Percentiles rank a stretch among this genome's conserved stretches.
Conservation (phyloP, 2,888 invertebrate species). For the Cheiracanthium punctorium region DNA sequence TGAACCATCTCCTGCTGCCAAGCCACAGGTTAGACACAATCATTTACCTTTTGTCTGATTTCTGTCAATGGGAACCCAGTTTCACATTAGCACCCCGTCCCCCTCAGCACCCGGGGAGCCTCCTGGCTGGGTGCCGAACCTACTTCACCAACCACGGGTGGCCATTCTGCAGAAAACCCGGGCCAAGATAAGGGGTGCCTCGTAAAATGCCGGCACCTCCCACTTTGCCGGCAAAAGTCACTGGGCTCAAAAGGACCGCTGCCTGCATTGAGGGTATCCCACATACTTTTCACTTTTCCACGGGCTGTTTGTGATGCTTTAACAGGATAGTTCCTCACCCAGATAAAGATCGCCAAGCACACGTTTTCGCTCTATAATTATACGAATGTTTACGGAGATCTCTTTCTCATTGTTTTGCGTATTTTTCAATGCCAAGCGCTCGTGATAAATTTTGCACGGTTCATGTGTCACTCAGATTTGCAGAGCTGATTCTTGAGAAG, state of each 20-base stretch:
- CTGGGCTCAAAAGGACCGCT: neutral
- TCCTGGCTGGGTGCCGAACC: neutral
- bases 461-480: neutral
- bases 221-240: conserved; percentile 5
- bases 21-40: neutral
- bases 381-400: neutral
- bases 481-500: no score
- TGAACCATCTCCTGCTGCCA: neutral
- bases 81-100: conserved; percentile 13
- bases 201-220: conserved; percentile 8
- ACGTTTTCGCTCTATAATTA: neutral
- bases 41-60: conserved; percentile 5
- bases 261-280: neutral
- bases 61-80: neutral
- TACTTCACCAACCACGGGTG: conserved; percentile 3
- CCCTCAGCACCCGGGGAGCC: neutral
- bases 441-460: neutral
- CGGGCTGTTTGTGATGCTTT: neutral
- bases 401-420: neutral
- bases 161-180: neutral
- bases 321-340: neutral
- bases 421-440: neutral
- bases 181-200: neutral
- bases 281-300: neutral
- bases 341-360: neutral